Conservation (phyloP, 2,113 vertebrate species). For the Lampris incognitus region DNA sequence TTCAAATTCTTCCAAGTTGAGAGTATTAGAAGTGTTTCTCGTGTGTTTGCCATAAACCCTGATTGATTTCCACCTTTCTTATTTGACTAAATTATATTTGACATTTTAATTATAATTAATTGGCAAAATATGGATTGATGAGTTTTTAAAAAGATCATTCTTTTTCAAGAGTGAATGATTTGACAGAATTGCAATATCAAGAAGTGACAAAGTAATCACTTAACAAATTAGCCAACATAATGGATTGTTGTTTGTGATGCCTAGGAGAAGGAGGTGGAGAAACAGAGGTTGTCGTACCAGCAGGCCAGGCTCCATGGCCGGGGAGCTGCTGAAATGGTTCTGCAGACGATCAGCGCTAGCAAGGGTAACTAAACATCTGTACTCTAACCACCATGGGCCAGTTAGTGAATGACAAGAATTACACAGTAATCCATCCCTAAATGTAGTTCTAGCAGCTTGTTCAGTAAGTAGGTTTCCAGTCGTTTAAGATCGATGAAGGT, state of each 20-base stretch:
- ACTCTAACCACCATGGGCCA: too few species aligned
- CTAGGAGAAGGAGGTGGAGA: constrained; percentile 97
- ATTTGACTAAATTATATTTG: not conserved
- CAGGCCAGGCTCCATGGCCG: constrained; percentile 92
- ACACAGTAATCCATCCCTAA: too few species aligned
- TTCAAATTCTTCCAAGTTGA: not conserved
- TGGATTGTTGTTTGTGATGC: not conserved
- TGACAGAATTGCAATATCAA: not conserved
- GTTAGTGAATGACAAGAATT: too few species aligned
- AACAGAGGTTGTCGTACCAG: constrained; percentile 94
- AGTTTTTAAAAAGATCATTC: not conserved
- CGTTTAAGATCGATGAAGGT: too few species aligned
- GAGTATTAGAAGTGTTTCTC: not conserved
- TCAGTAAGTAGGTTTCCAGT: too few species aligned
- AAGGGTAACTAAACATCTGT: constrained; percentile 82
- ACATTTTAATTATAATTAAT: not conserved
- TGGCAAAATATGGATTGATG: not conserved
- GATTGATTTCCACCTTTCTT: not conserved
- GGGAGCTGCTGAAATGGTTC: constrained; percentile 93
- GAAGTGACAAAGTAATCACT: not conserved
- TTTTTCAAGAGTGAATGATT: not conserved
- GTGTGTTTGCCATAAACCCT: not conserved
- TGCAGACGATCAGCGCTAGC: constrained; percentile 93
- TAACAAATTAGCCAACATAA: not conserved
- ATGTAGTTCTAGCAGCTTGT: too few species aligned